phyloP scores from a whole-genome alignment of 2,113 vertebrate genomes.

The Trichechus manatus region DNA sequence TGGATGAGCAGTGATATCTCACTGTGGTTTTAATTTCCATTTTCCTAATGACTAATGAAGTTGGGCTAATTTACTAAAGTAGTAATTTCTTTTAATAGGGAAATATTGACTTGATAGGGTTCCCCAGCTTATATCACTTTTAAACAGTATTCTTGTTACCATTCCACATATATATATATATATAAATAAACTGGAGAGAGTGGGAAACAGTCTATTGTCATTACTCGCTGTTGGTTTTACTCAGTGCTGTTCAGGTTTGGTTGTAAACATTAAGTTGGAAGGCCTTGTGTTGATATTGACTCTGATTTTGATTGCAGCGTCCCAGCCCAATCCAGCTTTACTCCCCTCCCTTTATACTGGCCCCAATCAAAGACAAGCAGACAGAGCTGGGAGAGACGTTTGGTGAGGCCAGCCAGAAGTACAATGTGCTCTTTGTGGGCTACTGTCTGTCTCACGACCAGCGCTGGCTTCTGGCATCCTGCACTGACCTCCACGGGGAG shows the following conservation, averaged over 20 bases:
- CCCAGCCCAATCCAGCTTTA: constrained; percentile 95
- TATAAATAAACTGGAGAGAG: not conserved
- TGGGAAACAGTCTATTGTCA: accelerated
- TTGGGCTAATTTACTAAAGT: not conserved
- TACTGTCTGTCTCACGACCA: constrained; percentile 99
- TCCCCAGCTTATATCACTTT: not conserved
- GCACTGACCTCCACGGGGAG: constrained; percentile 98
- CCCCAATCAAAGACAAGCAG: constrained; percentile 95
- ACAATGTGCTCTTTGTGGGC: constrained; percentile 97
- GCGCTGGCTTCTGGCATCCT: constrained; percentile 98
- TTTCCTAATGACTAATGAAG: not conserved
- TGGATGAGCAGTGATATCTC: not conserved
- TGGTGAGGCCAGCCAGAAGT: constrained; percentile 94
- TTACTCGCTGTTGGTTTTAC: not conserved
- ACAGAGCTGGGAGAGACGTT: constrained; percentile 95
- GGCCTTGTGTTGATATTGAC: constrained; percentile 54
- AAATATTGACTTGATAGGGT: not conserved
- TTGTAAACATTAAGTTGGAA: not conserved
- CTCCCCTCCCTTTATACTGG: constrained; percentile 95
- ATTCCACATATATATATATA: not conserved
- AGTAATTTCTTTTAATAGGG: constrained; percentile 57
- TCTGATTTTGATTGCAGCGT: constrained; percentile 89
- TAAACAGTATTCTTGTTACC: not conserved
- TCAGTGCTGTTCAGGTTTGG: not conserved
- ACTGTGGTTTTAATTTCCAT: too few species aligned